Evolutionary conservation across 2,113 vertebrate genomes (phyloP), one percentile per base, ranked within the genome.

Genomic region (Istiophorus platypterus): DNA sequence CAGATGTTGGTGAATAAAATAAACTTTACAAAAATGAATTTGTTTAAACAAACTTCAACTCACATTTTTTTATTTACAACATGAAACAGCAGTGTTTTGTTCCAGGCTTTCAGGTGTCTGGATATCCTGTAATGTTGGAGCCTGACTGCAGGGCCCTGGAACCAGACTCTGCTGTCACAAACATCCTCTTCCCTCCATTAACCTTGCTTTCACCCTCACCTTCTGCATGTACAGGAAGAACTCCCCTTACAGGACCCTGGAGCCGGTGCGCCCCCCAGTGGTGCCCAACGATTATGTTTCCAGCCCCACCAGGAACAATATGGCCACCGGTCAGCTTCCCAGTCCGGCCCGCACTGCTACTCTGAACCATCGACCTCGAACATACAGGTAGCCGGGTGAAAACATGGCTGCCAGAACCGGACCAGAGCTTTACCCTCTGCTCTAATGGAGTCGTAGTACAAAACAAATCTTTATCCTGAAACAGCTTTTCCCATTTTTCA

Each of bases 201-300:
- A 85, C 80, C 57, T 42, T 59, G 7, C 82, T 29, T 77, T 61
- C 67, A 62, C 58, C 75, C 39, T 81, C 17, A 69, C 80, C 10
- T 69, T 42, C 37, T 83, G 69, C 85, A 73, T 47, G 72, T 66
- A 31, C 95, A 99, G 97, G 95, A 97, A 97, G 94, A 97, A 97
- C 95, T 99, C 98, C 93, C 98, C 98, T 80, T 99, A 99, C 92
- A 97, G 97, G 95, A 99, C 98, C 22, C 92, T 99, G 95, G 98
- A 99, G 95, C 98, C 98, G 3, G 98, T 99, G 89, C 97, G 97
- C 90, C 97, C 98, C 83, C 98, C 98, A 2, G 97, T 99, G 95
- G 96, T 99, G 82, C 98, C 98, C 92, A 99, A 99, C 81, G 97
- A 99, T 95, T 99, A 99, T 52, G 97, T 97, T 84, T 96, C 97